These are phyloP conservation scores for Sitodiplosis mosellana DNA, from an alignment of 1,140 invertebrate species.

Conservation along the genomic window DNA sequence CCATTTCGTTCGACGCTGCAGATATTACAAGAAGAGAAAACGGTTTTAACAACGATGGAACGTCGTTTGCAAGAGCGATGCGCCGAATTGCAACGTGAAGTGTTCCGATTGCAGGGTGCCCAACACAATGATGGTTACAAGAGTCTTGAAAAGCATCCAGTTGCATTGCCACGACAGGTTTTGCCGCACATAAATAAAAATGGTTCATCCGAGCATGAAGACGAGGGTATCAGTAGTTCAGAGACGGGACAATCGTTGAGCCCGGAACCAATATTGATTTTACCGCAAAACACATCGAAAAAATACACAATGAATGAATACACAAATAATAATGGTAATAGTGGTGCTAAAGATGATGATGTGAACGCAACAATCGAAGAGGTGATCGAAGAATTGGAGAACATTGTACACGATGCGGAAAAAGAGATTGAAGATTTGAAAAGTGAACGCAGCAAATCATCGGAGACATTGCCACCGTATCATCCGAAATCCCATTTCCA, in stretches of 20 bases:
- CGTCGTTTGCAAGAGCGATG: slow-evolving; percentile 56
- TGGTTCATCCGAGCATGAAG: slow-evolving; percentile 58
- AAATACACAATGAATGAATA: slow-evolving; percentile 13
- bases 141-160: slow-evolving; percentile 18
- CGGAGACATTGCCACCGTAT: slow-evolving; percentile 11
- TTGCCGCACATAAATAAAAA: slow-evolving; percentile 13
- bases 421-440: slow-evolving; percentile 29
- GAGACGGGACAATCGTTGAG: slow-evolving; percentile 46
- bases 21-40: slow-evolving; percentile 63
- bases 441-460: slow-evolving; percentile 8
- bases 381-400: slow-evolving; percentile 66
- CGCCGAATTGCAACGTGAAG: slow-evolving; percentile 41
- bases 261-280: slow-evolving; percentile 29
- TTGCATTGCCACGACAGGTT: slow-evolving; percentile 19
- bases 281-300: slow-evolving; percentile 26
- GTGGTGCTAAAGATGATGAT: slow-evolving; percentile 26
- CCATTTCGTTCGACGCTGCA: slow-evolving; percentile 16
- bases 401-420: slow-evolving; percentile 70
- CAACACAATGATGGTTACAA: slow-evolving; percentile 20
- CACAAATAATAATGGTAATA: slow-evolving; percentile 6
- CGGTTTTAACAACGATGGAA: slow-evolving; percentile 52
- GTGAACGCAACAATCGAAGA: slow-evolving; percentile 71
- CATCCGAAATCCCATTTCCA: slow-evolving; percentile 14
- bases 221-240: slow-evolving; percentile 70
- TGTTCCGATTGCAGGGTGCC: slow-evolving; percentile 23